Evolutionary conservation across 2,797 vertebrate species (phyloP).

Genomic region (Decapterus maruadsi): DNA sequence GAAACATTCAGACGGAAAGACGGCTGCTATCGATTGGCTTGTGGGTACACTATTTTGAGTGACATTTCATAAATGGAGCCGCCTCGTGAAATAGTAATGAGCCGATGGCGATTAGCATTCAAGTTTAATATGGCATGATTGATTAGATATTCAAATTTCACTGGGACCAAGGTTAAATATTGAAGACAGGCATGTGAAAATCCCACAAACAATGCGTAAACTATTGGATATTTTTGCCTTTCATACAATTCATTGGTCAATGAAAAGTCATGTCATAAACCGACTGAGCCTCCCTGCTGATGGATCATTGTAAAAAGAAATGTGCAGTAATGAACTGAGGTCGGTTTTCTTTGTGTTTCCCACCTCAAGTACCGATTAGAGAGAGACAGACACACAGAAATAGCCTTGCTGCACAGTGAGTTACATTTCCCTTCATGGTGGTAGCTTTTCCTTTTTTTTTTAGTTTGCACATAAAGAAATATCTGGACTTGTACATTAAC

Average conservation of each 20-base stretch:
- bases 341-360: conserved; percentile 7
- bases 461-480: conserved; percentile 36
- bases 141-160: conserved; percentile 81
- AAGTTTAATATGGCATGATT: conserved; percentile 78
- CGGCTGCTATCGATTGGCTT: conserved; percentile 84
- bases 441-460: background rate
- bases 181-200: conserved; percentile 50
- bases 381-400: no score
- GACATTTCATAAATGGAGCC: conserved; percentile 85
- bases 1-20: conserved; percentile 84
- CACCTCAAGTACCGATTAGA: no score
- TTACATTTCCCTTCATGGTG: background rate
- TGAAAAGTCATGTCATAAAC: conserved; percentile 35
- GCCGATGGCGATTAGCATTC: conserved; percentile 81
- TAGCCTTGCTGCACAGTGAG: background rate
- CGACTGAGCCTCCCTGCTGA: conserved; percentile 22
- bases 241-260: conserved; percentile 45
- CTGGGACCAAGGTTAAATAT: conserved; percentile 71
- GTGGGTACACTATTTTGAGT: conserved; percentile 84
- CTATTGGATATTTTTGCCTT: conserved; percentile 44
- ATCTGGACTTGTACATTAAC: conserved; percentile 14
- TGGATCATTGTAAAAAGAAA: conserved; percentile 28
- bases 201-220: conserved; percentile 51
- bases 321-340: conserved; percentile 26
- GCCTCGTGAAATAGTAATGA: conserved; percentile 83